Evolutionary conservation across 1,140 invertebrate genomes (phyloP).

Genomic region (Camponotus vicinus): DNA sequence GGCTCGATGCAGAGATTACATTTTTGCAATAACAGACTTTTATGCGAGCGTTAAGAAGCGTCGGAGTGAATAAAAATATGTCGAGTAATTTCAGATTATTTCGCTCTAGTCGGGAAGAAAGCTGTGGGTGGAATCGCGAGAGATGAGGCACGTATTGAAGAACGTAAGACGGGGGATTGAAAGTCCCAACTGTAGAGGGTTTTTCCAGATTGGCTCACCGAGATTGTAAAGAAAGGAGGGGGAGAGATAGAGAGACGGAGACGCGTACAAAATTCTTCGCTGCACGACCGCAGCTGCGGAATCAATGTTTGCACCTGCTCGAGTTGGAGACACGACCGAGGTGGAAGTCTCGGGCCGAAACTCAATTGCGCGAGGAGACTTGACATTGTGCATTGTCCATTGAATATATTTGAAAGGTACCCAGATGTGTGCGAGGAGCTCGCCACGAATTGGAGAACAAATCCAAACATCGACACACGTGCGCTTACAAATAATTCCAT

Average conservation of each 20-base stretch:
- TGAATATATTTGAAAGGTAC: conserved; percentile 42
- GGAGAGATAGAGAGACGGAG: conserved; percentile 52
- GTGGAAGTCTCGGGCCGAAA: conserved; percentile 35
- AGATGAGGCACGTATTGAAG: conserved; percentile 20
- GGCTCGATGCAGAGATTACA: conserved; percentile 20
- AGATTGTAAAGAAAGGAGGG: conserved; percentile 54
- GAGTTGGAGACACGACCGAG: conserved; percentile 16
- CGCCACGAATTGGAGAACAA: conserved; percentile 35
- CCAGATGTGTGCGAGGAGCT: conserved; percentile 36
- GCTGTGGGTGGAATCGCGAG: neutral
- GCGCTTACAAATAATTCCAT: neutral
- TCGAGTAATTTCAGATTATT: conserved; percentile 56
- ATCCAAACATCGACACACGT: conserved; percentile 19
- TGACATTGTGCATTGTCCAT: conserved; percentile 70
- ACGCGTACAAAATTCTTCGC: conserved; percentile 58
- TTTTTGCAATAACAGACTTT: conserved; percentile 54
- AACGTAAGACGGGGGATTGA: conserved; percentile 38
- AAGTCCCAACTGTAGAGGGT: conserved; percentile 30
- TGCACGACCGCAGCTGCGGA: conserved; percentile 68
- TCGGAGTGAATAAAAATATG: conserved; percentile 47
- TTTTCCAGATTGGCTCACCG: conserved; percentile 46
- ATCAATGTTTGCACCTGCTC: conserved; percentile 73
- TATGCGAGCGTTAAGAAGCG: conserved; percentile 38
- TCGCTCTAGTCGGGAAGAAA: conserved; percentile 8
- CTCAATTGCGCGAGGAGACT: conserved; percentile 54